Conservation (phyloP, 1,140 invertebrate genomes). For the Meloidogyne floridensis region DNA sequence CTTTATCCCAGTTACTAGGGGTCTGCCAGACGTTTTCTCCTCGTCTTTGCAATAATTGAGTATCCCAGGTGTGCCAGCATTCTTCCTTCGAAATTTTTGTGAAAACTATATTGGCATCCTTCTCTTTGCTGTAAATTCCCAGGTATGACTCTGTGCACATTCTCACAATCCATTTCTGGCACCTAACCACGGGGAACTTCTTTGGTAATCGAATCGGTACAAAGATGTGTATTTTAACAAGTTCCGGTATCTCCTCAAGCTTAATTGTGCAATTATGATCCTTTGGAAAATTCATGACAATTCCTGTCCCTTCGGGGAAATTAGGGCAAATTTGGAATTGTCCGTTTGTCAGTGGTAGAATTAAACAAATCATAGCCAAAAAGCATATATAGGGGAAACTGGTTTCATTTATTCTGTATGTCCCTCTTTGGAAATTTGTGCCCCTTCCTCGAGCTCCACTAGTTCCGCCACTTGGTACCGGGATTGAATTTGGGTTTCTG, state of each 20-base stretch:
- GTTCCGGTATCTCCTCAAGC: background rate
- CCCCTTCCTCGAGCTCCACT: background rate
- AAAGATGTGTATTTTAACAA: background rate
- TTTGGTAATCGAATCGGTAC: slow-evolving; percentile 5
- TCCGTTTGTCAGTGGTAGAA: background rate
- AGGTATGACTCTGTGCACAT: background rate
- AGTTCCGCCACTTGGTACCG: too few species aligned
- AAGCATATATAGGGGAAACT: background rate
- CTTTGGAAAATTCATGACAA: background rate
- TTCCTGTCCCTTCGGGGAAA: background rate
- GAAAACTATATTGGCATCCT: too few species aligned
- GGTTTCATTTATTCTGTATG: background rate
- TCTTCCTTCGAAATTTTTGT: too few species aligned
- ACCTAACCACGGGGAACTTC: background rate
- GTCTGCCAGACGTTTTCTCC: too few species aligned
- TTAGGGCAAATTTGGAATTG: slow-evolving; percentile 4
- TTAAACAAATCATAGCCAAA: background rate
- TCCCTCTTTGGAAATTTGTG: background rate
- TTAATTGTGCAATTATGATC: background rate
- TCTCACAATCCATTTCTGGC: background rate
- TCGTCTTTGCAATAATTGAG: too few species aligned
- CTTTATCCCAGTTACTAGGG: too few species aligned
- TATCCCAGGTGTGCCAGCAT: too few species aligned
- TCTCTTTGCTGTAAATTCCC: background rate
- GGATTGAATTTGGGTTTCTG: background rate